Evolutionary conservation across 2,113 vertebrate species (phyloP).

Genomic region (Piaya cayana): DNA sequence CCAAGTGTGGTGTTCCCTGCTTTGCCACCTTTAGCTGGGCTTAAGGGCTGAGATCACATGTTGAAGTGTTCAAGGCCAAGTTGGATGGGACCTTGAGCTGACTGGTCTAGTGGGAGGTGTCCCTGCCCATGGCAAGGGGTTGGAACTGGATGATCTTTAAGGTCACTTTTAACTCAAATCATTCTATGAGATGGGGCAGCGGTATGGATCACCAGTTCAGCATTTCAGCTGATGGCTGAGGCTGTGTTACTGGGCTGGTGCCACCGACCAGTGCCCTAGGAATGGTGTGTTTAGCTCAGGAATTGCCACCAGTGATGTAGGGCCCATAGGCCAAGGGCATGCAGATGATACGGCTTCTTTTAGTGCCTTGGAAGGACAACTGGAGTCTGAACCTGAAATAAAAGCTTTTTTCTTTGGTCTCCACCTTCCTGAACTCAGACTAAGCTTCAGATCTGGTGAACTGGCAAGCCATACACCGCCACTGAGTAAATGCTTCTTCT

Average conservation of each 20-base stretch:
- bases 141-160: too few relatives aligned
- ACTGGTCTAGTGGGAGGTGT: too few relatives aligned
- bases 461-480: not conserved
- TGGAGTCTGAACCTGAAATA: not conserved
- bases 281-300: not conserved
- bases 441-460: not conserved
- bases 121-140: too few relatives aligned
- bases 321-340: rapidly evolving
- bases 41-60: not conserved
- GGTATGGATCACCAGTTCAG: not conserved
- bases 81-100: too few relatives aligned
- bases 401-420: not conserved
- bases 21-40: not conserved
- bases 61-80: too few relatives aligned
- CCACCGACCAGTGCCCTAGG: too few relatives aligned
- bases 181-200: too few relatives aligned
- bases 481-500: not conserved
- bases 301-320: not conserved
- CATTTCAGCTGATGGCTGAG: not conserved
- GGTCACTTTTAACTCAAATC: too few relatives aligned
- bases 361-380: not conserved
- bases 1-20: not conserved
- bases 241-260: not conserved
- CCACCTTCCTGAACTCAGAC: not conserved
- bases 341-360: not conserved